phyloP scores from a whole-genome alignment of 2,113 vertebrate species.

The Columba livia region DNA sequence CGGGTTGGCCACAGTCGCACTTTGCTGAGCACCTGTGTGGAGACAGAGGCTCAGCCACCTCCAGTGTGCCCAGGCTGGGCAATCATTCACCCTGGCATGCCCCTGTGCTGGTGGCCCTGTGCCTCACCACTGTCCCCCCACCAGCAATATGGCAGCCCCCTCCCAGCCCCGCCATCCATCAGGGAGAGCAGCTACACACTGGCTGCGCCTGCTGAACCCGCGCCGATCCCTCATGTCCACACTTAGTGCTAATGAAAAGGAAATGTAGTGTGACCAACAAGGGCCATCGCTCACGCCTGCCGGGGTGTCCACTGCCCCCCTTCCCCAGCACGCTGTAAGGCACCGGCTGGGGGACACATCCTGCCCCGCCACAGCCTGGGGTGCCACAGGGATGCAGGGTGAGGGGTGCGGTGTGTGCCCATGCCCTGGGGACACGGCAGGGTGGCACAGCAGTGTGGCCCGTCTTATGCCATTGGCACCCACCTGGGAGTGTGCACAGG shows the following conservation, averaged over 20 bases:
- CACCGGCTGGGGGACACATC: fast-evolving
- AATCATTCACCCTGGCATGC: fast-evolving
- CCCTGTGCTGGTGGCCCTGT: background rate
- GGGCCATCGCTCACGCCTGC: slow-evolving; percentile 78
- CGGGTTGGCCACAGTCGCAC: slow-evolving; percentile 82
- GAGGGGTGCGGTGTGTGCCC: background rate
- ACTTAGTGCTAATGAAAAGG: slow-evolving; percentile 86
- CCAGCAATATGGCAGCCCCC: fast-evolving
- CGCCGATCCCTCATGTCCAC: slow-evolving; percentile 79
- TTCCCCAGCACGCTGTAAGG: background rate
- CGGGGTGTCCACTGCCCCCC: slow-evolving; percentile 5
- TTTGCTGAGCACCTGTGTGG: slow-evolving; percentile 86
- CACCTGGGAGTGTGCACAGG: fast-evolving
- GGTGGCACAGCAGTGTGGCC: fast-evolving
- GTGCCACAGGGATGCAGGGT: background rate
- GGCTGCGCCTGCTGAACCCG: slow-evolving; percentile 72
- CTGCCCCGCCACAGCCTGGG: background rate
- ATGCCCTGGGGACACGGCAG: fast-evolving
- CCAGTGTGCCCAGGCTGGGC: background rate
- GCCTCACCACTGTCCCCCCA: fast-evolving
- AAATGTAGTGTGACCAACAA: slow-evolving; percentile 85
- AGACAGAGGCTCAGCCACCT: background rate
- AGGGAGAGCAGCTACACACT: background rate
- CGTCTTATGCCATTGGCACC: background rate
- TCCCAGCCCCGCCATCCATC: slow-evolving; percentile 21